Percentiles rank a stretch among this genome's conserved stretches.
These are phyloP conservation scores for Pangasius macronema DNA, from an alignment of 2,797 vertebrate species.

Conservation along the genomic window DNA sequence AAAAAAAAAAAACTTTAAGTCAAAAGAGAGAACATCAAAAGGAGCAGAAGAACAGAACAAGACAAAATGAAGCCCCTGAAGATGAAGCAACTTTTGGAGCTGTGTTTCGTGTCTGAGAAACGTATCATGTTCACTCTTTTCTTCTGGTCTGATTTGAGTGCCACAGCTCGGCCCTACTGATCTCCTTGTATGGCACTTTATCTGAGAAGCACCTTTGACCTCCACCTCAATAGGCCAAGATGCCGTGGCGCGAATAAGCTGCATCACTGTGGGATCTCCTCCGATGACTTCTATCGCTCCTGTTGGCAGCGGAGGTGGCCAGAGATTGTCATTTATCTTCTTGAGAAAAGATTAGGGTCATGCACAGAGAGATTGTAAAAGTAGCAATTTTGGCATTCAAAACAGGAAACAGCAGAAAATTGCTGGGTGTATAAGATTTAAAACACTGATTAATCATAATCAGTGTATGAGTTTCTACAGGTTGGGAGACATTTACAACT, in stretches of 20 bases:
- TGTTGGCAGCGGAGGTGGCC: slow-evolving; percentile 86
- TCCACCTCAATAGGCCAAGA: slow-evolving; percentile 84
- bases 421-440: neutral
- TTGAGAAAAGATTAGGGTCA: slow-evolving; percentile 94
- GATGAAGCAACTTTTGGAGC: slow-evolving; percentile 61
- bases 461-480: neutral
- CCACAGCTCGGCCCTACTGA: slow-evolving; percentile 84
- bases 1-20: slow-evolving; percentile 62
- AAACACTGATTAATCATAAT: neutral
- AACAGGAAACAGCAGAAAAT: neutral
- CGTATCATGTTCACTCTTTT: slow-evolving; percentile 68
- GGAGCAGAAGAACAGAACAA: slow-evolving; percentile 50
- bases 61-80: slow-evolving; percentile 67
- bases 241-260: slow-evolving; percentile 89
- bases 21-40: slow-evolving; percentile 67
- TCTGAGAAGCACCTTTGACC: slow-evolving; percentile 96
- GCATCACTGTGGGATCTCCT: slow-evolving; percentile 83
- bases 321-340: slow-evolving; percentile 88
- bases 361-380: slow-evolving; percentile 12
- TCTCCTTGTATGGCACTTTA: slow-evolving; percentile 97
- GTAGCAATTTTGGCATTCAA: neutral
- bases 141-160: slow-evolving; percentile 71
- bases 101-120: slow-evolving; percentile 79
- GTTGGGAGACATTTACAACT: neutral
- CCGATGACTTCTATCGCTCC: slow-evolving; percentile 84